phyloP scores from a whole-genome alignment of 2,113 vertebrate species.

The Tonatia bakeri region DNA sequence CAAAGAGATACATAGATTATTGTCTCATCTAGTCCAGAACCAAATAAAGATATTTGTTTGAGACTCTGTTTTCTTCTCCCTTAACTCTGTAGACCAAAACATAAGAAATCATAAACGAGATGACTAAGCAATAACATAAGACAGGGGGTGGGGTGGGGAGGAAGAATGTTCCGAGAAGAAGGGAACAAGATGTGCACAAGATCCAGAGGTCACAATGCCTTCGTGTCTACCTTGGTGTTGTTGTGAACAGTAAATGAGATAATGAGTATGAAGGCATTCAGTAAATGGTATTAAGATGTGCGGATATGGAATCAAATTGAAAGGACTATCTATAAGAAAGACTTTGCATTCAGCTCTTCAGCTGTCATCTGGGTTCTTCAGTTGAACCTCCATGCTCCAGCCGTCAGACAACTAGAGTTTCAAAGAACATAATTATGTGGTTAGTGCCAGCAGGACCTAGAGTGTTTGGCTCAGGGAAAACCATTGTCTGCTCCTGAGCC shows the following conservation, averaged over 20 bases:
- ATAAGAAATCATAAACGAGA: constrained; percentile 11
- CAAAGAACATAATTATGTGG: constrained; percentile 5
- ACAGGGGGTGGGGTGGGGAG: background rate
- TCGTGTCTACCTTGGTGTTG: background rate
- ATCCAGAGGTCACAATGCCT: background rate
- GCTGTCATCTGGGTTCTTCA: background rate
- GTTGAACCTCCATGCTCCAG: background rate
- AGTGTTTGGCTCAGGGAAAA: constrained; percentile 18
- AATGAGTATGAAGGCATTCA: background rate
- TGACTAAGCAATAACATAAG: constrained; percentile 36
- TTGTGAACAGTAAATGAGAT: background rate
- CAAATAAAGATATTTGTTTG: constrained; percentile 30
- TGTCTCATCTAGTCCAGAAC: constrained; percentile 16
- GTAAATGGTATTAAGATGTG: background rate
- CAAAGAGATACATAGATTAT: background rate
- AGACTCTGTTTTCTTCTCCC: background rate
- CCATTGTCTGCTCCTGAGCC: background rate
- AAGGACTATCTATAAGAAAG: background rate
- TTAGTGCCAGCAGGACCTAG: background rate
- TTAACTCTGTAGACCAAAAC: background rate
- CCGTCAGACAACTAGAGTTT: constrained; percentile 22
- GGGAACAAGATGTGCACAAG: constrained; percentile 1
- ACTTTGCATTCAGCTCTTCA: background rate
- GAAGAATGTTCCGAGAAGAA: constrained; percentile 16
- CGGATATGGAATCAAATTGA: background rate